These are phyloP conservation scores for Troglohyphantes excavatus DNA, from an alignment of 2,888 invertebrate genomes.

Conservation along the genomic window DNA sequence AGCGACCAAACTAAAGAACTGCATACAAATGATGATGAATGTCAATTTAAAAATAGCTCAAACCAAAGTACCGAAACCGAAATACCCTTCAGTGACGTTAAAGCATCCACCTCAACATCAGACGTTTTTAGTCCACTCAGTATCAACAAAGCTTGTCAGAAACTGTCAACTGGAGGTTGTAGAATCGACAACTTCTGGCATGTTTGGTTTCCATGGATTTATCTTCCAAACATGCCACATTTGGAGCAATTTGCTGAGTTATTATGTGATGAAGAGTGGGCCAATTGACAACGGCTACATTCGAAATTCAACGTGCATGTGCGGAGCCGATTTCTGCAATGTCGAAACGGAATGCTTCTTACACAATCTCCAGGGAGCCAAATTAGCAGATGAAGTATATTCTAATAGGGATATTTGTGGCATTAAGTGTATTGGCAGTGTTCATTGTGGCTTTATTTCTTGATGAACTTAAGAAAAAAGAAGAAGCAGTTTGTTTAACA, in stretches of 20 bases:
- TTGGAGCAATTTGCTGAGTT: constrained; percentile 98
- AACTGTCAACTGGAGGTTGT: not conserved
- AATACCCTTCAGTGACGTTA: too few species aligned
- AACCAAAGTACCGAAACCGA: too few species aligned
- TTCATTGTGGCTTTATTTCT: constrained; percentile 93
- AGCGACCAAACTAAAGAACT: too few species aligned
- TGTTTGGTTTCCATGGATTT: constrained; percentile 99
- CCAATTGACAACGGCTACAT: not conserved
- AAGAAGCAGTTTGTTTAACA: not conserved
- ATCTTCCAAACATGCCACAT: constrained; percentile 98
- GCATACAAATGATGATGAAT: too few species aligned
- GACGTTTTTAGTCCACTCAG: too few species aligned
- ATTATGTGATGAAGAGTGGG: constrained; percentile 82
- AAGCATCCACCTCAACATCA: too few species aligned
- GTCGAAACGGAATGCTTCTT: constrained; percentile 72
- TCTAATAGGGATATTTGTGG: constrained; percentile 93
- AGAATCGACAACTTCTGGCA: constrained; percentile 88
- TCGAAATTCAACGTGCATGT: not conserved
- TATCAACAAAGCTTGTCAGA: too few species aligned
- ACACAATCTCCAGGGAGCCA: constrained; percentile 89
- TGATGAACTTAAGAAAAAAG: constrained; percentile 88
- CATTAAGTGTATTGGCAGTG: constrained; percentile 92
- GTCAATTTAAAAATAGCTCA: too few species aligned
- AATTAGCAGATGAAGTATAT: constrained; percentile 93
- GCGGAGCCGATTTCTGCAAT: constrained; percentile 59